A percentile compares a stretch with the other conserved stretches of the same genome.
Conservation (phyloP, 2,113 vertebrate species). For the Podiceps cristatus region DNA sequence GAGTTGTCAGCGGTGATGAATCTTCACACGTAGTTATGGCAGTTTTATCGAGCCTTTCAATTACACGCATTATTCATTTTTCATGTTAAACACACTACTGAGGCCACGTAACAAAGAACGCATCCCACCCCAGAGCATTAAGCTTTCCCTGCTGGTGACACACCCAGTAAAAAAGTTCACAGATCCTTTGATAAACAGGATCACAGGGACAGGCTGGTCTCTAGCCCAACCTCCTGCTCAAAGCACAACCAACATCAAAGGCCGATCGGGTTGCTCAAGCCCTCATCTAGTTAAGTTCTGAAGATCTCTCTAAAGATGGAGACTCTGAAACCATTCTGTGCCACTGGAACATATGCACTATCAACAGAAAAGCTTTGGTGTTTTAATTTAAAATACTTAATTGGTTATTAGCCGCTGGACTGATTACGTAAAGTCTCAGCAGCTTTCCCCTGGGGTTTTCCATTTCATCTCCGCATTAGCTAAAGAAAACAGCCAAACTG, state of each 20-base stretch:
- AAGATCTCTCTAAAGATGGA: not conserved
- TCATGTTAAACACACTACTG: fast-evolving
- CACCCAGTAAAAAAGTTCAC: not conserved
- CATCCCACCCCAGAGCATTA: not conserved
- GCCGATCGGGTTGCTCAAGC: not conserved
- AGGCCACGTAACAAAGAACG: fast-evolving
- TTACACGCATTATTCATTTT: not conserved
- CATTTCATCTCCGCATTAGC: not conserved
- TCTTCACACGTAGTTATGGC: fast-evolving
- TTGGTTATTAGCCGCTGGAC: fast-evolving
- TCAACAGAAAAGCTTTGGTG: fast-evolving
- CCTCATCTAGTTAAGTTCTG: not conserved
- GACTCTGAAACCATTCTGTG: not conserved
- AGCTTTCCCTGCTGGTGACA: not conserved
- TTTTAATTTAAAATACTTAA: not conserved
- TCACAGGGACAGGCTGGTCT: not conserved
- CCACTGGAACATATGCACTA: fast-evolving
- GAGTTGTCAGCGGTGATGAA: fast-evolving
- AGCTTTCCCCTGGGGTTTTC: not conserved
- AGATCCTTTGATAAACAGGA: not conserved
- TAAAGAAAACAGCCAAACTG: not conserved
- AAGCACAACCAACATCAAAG: not conserved
- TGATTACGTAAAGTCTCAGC: not conserved
- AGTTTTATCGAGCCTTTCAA: fast-evolving
- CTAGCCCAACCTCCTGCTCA: not conserved